Base-by-base conservation (phyloP, 2,888 invertebrate genomes). In the Hyposoter dolosus region DNA sequence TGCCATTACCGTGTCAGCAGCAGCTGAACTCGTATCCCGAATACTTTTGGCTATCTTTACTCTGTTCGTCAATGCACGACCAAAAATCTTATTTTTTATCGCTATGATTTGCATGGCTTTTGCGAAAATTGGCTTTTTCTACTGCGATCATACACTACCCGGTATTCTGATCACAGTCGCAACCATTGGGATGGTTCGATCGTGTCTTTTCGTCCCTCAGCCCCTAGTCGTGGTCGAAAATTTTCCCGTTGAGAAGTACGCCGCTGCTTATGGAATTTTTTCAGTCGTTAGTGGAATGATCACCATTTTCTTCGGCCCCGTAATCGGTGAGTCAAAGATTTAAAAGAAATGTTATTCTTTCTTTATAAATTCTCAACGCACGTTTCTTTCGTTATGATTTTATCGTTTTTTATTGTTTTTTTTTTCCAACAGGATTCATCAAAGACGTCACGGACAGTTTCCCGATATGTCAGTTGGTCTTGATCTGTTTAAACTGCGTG, bases 241-340 rank as follows among this genome's bases (percentile, higher is more conserved):
- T 82, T 95, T 96, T 76, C 95, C 95, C 0, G 95, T 96, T 1
- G 96, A 97, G 72, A 95, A 96, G 89, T 97, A 97, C 90, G 96
- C 97, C 9, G 96, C 96, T 0, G 97, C 97, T 0, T 95, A 97
- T 90, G 96, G 97, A 0, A 93, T 97, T 60, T 97, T 96, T 90
- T 97, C 97, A 92, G 95, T 97, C 35, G 96, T 97, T 83, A 96
- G 96, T 86, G 97, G 97, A 0, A 94, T 96, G 40, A 95, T 96
- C 6, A 96, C 96, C 93, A 95, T 97, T 47, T 89, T 96, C n/a
- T 95, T 96, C 80, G 97, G 97, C 72, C 96, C 96, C 1, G 92
- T 97, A 82, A 96, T 96, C 89, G 97, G 97, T 95, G 92, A 95
- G 95, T 87, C 65, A 32, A 81, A 81, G 15, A 7, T 15, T 19